Percentiles rank a stretch among this genome's conserved stretches.
Conservation (phyloP, 2,888 invertebrate genomes). For the Drosophila suboccidentalis region DNA sequence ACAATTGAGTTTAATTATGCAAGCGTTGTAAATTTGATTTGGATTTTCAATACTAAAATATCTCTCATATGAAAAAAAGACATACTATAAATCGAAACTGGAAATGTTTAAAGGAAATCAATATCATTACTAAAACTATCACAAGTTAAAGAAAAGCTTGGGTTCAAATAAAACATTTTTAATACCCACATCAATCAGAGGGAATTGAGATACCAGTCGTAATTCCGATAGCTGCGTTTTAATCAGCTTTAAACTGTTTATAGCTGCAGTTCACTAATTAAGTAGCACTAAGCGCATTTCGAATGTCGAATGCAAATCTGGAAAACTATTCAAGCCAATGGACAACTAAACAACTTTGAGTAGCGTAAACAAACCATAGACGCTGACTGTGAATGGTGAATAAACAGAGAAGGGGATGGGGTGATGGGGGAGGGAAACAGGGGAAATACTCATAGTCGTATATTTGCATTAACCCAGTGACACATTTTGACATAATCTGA, state of each 20-base stretch:
- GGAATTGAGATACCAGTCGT: conserved; percentile 10
- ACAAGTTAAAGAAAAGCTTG: background rate
- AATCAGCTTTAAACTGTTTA: conserved; percentile 68
- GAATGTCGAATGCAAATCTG: conserved; percentile 32
- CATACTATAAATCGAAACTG: background rate
- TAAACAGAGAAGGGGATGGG: conserved; percentile 2
- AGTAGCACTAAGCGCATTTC: conserved; percentile 64
- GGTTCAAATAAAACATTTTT: background rate
- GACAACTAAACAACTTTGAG: conserved; percentile 26
- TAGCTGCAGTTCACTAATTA: conserved; percentile 64
- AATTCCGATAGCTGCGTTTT: conserved; percentile 3
- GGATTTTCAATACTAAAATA: background rate
- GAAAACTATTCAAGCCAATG: conserved; percentile 19
- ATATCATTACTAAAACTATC: background rate
- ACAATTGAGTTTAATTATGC: background rate
- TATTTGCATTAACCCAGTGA: conserved; percentile 81
- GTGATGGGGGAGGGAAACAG: too few species aligned
- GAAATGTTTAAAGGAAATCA: background rate
- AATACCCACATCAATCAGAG: conserved; percentile 13
- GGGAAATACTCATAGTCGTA: conserved; percentile 44
- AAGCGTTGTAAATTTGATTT: background rate
- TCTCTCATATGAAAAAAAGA: background rate
- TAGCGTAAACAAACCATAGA: conserved; percentile 12
- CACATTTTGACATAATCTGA: conserved; percentile 81
- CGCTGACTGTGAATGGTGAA: conserved; percentile 25